Evolutionary conservation across 1,140 invertebrate species (phyloP).

Genomic region (Drosophila novamexicana): DNA sequence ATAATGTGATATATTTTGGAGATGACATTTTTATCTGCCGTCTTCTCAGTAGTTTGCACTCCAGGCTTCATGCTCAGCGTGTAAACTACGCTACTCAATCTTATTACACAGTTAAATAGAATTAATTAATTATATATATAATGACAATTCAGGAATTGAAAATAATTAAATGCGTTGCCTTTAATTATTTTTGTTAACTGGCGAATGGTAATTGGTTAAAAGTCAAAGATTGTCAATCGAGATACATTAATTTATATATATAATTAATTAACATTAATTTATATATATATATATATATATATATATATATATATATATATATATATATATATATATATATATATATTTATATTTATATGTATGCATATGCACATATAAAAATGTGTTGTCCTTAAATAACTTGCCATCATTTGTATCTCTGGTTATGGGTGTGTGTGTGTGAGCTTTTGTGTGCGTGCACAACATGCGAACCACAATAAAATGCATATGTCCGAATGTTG

Average conservation of each 20-base stretch:
- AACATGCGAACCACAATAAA: slow-evolving; percentile 39
- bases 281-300: neutral
- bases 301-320: neutral
- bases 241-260: neutral
- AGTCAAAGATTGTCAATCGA: slow-evolving; percentile 14
- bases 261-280: too few relatives aligned
- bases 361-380: neutral
- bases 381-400: slow-evolving; percentile 18
- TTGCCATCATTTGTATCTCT: slow-evolving; percentile 11
- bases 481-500: slow-evolving; percentile 46
- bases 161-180: slow-evolving; percentile 4
- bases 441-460: slow-evolving; percentile 10
- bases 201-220: slow-evolving; percentile 3
- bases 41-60: too few relatives aligned
- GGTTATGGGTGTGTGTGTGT: neutral
- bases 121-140: too few relatives aligned
- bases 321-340: neutral
- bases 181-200: neutral
- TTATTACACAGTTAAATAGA: too few relatives aligned
- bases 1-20: too few relatives aligned
- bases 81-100: too few relatives aligned
- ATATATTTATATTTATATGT: neutral
- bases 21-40: too few relatives aligned
- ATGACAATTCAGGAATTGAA: neutral
- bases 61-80: too few relatives aligned